Evolutionary conservation across 2,888 invertebrate species (phyloP), one percentile per base, ranked within the genome.

Genomic region (Agrochola lota): DNA sequence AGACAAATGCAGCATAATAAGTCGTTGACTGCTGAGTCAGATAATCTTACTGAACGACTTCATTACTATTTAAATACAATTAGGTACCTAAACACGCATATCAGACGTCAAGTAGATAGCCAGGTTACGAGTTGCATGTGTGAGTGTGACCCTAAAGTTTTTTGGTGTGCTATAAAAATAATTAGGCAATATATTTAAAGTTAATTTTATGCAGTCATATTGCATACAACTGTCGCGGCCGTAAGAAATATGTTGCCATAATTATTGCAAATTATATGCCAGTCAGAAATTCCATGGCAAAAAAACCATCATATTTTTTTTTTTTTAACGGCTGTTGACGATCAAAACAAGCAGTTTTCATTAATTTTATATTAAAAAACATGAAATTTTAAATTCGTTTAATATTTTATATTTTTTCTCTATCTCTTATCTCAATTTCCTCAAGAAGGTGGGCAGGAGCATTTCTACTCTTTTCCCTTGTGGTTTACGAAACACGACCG

Each of bases 201-300:
- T 68, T 76, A 79, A 84, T 77, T 82, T 67, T 67, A 83, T 88
- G 76, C 86, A 78, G 86, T 71, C 64, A 59, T 78, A 43, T 63
- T 74, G 74, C 83, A 76, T 73, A 78, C 64, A 30, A 74, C 57
- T 64, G 83, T 78, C 43, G 78, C 77, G 63, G 69, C 52, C 8
- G n/a, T 26, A 55, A 43, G 30, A 74, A 86, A 76, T 85, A 85
- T 83, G 77, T 83, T 40, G 60, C 73, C 52, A 49, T 84, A 84
- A 82, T 78, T 85, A 76, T 71, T 59, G 60, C 69, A 62, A 78
- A 85, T 73, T 80, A 78, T 75, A 63, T 64, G 63, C 43, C 11
- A n/a, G 26, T 68, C 26, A 69, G 2, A 72, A 85, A 70, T 69
- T 20, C n/a, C 17, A 15, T 8, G 20, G 63, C 9, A 62, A 63